A percentile compares a stretch with the other conserved stretches of the same genome.
phyloP scores from a whole-genome alignment of 2,888 invertebrate species.

The Melikaiella ostensackeni region DNA sequence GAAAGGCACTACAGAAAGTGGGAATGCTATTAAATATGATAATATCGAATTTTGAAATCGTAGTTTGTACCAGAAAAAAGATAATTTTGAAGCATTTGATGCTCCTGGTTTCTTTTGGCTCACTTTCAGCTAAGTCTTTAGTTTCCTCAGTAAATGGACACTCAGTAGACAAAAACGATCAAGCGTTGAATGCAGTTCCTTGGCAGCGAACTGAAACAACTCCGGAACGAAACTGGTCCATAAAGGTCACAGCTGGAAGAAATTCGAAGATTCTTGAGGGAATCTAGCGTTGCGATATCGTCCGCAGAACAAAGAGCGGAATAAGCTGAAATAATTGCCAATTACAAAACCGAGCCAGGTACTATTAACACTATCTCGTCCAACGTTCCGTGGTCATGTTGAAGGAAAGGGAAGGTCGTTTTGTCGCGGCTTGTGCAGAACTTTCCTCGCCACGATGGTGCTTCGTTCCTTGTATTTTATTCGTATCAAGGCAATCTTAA shows the following conservation, averaged over 20 bases:
- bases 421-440: conserved; percentile 43
- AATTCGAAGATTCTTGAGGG: conserved; percentile 57
- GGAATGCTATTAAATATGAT: too few relatives aligned
- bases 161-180: background rate
- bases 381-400: conserved; percentile 31
- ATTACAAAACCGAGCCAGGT: conserved; percentile 68
- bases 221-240: conserved; percentile 54
- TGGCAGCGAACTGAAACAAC: conserved; percentile 45
- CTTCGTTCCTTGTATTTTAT: conserved; percentile 36
- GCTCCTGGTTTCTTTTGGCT: background rate
- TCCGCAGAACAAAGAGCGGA: conserved; percentile 64
- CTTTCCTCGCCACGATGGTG: conserved; percentile 37
- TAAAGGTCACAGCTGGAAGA: conserved; percentile 54
- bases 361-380: conserved; percentile 68
- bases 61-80: background rate
- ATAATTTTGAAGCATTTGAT: background rate
- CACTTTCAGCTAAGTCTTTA: background rate
- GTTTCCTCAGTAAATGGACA: background rate
- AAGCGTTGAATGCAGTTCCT: conserved; percentile 49
- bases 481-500: conserved; percentile 24
- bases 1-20: too few relatives aligned
- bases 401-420: conserved; percentile 41
- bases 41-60: too few relatives aligned
- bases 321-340: conserved; percentile 70
- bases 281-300: conserved; percentile 56